Base-by-base conservation (phyloP, 2,797 vertebrate species). In the Sebastes diploproa region DNA sequence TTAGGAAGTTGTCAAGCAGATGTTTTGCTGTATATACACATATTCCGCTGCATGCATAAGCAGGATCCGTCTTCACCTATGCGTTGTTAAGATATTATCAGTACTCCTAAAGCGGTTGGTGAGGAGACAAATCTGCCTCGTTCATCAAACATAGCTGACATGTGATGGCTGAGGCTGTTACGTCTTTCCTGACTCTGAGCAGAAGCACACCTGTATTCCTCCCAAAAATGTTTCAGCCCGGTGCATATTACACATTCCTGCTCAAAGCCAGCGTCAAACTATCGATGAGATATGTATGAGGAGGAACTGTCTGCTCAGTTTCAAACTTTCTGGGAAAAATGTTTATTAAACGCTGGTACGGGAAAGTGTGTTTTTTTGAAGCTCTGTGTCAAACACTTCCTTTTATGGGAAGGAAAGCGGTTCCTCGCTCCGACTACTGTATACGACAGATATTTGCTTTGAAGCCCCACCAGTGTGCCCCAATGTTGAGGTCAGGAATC, bases 151-250 rank as follows among this genome's bases (percentile, higher is more conserved):
- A 38, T 1, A n/a, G 75, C 75, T 73, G 78, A 86, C 88, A 73
- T 56, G 46, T 63, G 86, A 84, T 42, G n/a, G 77, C 62, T 34
- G 63, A 78, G 25, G 23, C 60, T 32, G 11, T 75, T 69, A 36
- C 38, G 69, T 88, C 74, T 72, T 81, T 78, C 78, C 68, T 32
- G 77, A 77, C 73, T 77, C 56, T 3, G 60, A 63, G 61, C 68
- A 84, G 62, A 29, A 54, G 77, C 84, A 91, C 91, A 94, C 90
- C 91, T 94, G 91, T 78, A 76, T 77, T 76, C 72, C 86, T 77
- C 87, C 71, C 58, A 16, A 9, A 83, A 77, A 78, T 25, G 20
- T 46, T 32, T 65, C 72, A 71, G 66, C 64, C 72, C 34, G 34
- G 59, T 27, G 61, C 77, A 80, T 86, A n/a, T 77, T 32, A 10